These are phyloP conservation scores for Conus canariensis DNA, from an alignment of 2,888 invertebrate genomes.

Conservation along the genomic window DNA sequence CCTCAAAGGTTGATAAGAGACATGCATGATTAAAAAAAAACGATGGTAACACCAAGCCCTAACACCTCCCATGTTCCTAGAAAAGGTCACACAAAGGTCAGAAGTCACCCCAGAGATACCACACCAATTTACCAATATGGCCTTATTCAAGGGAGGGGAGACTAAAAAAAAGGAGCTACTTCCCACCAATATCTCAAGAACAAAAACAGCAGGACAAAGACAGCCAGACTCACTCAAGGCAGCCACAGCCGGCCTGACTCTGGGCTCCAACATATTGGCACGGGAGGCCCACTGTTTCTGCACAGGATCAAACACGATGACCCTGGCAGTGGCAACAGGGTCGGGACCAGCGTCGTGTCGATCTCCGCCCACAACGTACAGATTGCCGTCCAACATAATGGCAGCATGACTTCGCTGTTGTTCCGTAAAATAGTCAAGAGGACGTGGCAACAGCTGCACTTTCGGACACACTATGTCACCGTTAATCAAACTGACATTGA, in stretches of 20 bases:
- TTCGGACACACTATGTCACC: neutral
- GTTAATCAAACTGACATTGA: neutral
- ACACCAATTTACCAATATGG: too few relatives aligned
- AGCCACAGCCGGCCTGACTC: conserved; percentile 52
- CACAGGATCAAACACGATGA: conserved; percentile 44
- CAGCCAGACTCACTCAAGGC: neutral
- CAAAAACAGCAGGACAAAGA: neutral
- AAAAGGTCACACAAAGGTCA: too few relatives aligned
- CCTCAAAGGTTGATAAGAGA: too few relatives aligned
- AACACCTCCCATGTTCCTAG: too few relatives aligned
- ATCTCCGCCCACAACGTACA: conserved; percentile 37
- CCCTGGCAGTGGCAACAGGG: neutral
- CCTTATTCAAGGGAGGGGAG: neutral
- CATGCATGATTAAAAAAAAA: too few relatives aligned
- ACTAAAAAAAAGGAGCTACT: neutral
- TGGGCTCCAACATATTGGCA: conserved; percentile 51
- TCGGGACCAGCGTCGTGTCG: neutral
- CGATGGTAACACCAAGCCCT: too few relatives aligned
- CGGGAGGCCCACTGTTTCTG: conserved; percentile 46
- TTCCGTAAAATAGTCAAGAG: neutral
- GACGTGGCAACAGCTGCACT: neutral
- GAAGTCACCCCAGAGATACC: too few relatives aligned
- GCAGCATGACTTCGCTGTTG: conserved; percentile 21
- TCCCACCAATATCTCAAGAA: too few relatives aligned
- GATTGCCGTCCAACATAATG: neutral